Evolutionary conservation across 1,140 invertebrate genomes (phyloP).

Genomic region (Steinernema khuongi): DNA sequence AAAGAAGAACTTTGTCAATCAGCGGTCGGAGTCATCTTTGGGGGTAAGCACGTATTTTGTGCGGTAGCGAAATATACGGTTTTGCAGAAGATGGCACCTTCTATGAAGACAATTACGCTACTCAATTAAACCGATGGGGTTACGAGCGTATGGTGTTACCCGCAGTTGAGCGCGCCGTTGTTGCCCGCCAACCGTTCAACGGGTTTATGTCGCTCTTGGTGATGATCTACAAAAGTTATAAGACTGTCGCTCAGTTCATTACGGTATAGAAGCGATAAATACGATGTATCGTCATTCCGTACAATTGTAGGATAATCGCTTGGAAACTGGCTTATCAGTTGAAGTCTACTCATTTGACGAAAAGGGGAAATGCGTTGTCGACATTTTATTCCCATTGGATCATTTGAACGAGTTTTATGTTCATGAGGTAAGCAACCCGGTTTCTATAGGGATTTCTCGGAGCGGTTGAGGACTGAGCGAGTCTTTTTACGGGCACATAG

Average conservation of each 20-base stretch:
- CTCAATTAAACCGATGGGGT: conserved; percentile 40
- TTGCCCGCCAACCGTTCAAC: conserved; percentile 2
- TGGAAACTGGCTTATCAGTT: conserved; percentile 31
- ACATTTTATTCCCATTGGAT: conserved; percentile 35
- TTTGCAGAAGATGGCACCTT: conserved; percentile 14
- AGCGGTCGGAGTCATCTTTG: conserved; percentile 34
- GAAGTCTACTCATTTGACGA: conserved; percentile 31
- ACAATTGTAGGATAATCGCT: conserved; percentile 27
- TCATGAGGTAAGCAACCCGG: conserved; percentile 24
- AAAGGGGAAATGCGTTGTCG: neutral
- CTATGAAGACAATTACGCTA: conserved; percentile 38
- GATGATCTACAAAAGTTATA: conserved; percentile 22
- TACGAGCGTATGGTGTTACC: conserved; percentile 38
- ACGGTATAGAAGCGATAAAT: conserved; percentile 8
- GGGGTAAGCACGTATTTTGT: neutral
- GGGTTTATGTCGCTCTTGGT: conserved; percentile 18
- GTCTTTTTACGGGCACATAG: too few relatives aligned
- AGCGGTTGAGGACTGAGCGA: too few relatives aligned
- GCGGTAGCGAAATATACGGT: neutral
- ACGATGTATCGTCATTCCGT: neutral
- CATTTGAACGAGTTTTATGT: conserved; percentile 35
- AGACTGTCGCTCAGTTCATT: conserved; percentile 23
- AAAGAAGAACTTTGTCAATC: conserved; percentile 40
- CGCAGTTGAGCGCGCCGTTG: conserved; percentile 35
- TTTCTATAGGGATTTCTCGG: too few relatives aligned